A percentile compares a stretch with the other conserved stretches of the same genome.
phyloP scores from a whole-genome alignment of 1,140 invertebrate species.

The Nasonia longicornis region DNA sequence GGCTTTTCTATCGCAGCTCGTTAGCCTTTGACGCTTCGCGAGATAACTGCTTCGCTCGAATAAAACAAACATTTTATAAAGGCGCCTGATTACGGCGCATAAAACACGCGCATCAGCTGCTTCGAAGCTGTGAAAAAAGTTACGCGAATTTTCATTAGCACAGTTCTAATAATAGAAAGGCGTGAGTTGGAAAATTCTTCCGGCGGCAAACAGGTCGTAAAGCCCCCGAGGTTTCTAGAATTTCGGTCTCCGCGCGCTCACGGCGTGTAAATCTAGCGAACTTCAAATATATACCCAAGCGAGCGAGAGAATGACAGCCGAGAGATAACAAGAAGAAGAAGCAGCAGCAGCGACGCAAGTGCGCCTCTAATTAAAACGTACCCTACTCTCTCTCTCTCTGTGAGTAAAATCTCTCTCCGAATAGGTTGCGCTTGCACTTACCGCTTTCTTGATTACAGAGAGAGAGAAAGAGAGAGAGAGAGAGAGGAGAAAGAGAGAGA shows the following conservation, averaged over 20 bases:
- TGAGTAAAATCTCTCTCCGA: neutral
- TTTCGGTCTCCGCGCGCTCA: neutral
- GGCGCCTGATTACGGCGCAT: too few species aligned
- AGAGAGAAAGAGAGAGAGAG: neutral
- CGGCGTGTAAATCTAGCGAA: conserved; percentile 4
- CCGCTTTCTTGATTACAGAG: conserved; percentile 4
- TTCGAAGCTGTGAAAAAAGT: too few species aligned
- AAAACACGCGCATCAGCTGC: too few species aligned
- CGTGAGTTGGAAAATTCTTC: neutral
- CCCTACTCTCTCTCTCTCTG: neutral
- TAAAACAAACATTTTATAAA: too few species aligned
- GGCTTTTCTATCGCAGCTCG: conserved; percentile 3
- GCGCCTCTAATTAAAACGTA: conserved; percentile 1
- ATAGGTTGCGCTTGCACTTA: conserved; percentile 1
- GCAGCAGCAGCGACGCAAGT: neutral
- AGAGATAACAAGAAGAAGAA: neutral
- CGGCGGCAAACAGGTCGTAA: neutral
- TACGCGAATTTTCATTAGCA: neutral
- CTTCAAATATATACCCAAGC: conserved; percentile 8
- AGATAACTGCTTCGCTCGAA: too few species aligned
- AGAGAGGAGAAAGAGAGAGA: too few species aligned
- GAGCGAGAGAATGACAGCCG: neutral
- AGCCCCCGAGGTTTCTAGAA: neutral
- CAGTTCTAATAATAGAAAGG: neutral
- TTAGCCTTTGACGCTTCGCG: neutral